Percentiles rank a stretch among this genome's conserved stretches.
These are phyloP conservation scores for Anoplolepis gracilipes DNA, from an alignment of 1,140 invertebrate genomes.

Conservation along the genomic window DNA sequence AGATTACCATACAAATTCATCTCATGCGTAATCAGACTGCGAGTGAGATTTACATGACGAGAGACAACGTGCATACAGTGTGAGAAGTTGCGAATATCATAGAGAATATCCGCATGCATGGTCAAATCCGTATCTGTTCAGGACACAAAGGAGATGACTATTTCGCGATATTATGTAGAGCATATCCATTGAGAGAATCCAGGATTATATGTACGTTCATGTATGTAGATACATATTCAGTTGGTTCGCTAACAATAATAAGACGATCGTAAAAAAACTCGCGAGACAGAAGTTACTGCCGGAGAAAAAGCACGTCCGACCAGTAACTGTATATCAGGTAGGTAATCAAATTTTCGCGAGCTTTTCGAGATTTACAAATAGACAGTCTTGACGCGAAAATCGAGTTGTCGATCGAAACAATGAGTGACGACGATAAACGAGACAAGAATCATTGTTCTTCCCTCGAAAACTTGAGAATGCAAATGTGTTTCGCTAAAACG, in stretches of 20 bases:
- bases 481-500: background rate
- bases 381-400: background rate
- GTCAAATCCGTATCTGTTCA: background rate
- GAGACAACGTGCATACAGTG: background rate
- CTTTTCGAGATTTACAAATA: constrained; percentile 37
- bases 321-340: background rate
- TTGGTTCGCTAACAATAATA: constrained; percentile 10
- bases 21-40: background rate
- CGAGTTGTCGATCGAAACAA: constrained; percentile 19
- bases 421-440: constrained; percentile 16
- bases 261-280: background rate
- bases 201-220: background rate
- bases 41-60: background rate
- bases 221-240: background rate
- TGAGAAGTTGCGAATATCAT: background rate
- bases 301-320: background rate
- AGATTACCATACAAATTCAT: background rate
- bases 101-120: background rate
- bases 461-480: constrained; percentile 25
- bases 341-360: constrained; percentile 7
- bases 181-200: background rate
- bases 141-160: background rate
- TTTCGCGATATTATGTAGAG: constrained; percentile 6
- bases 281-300: background rate
- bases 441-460: background rate